Conservation (phyloP, 1,140 invertebrate species). For the Eumaeus atala region DNA sequence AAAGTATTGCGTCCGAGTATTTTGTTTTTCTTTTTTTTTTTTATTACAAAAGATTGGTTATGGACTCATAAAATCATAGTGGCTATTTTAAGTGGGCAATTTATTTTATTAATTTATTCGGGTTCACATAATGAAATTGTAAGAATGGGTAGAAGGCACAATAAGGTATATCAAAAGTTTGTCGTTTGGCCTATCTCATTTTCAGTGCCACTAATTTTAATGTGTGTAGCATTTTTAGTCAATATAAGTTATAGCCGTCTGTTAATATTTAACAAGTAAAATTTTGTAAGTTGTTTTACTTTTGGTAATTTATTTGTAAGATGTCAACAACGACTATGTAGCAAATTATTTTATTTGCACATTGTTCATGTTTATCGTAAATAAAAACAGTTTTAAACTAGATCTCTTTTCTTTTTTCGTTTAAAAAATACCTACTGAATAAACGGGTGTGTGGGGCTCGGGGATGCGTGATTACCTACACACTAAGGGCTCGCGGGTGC, state of each 20-base stretch:
- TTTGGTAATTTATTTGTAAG: conserved; percentile 42
- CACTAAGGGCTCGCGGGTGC: no score
- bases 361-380: conserved; percentile 70
- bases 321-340: conserved; percentile 10
- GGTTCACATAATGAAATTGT: conserved; percentile 38
- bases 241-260: conserved; percentile 46
- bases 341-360: conserved; percentile 68
- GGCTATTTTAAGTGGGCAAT: conserved; percentile 9
- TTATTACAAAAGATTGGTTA: conserved; percentile 11
- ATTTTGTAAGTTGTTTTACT: conserved; percentile 38
- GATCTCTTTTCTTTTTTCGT: conserved; percentile 11
- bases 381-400: conserved; percentile 60
- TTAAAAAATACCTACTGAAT: no score
- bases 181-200: conserved; percentile 20
- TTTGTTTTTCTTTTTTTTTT: conserved; percentile 14
- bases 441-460: no score
- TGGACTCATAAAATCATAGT: conserved; percentile 9
- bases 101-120: conserved; percentile 38
- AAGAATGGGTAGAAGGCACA: neutral
- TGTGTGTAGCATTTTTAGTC: conserved; percentile 61
- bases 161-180: conserved; percentile 2
- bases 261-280: conserved; percentile 42
- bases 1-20: conserved; percentile 44
- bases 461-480: no score
- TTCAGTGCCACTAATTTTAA: conserved; percentile 64